phyloP scores from a whole-genome alignment of 1,140 invertebrate species.

The Saccostrea cuccullata region DNA sequence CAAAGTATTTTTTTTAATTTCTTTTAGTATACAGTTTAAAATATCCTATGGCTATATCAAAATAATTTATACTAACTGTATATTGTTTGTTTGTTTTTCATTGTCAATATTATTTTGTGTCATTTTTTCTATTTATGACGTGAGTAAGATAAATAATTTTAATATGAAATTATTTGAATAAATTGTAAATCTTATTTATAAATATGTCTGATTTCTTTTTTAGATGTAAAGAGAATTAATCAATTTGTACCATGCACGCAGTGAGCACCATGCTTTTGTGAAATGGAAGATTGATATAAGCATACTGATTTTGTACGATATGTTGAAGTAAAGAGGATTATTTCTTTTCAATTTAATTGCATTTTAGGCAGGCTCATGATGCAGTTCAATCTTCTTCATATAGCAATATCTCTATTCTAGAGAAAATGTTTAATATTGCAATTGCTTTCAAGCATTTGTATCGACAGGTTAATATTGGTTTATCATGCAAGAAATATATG shows the following conservation, averaged over 20 bases:
- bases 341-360: too few relatives aligned
- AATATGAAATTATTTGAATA: not conserved
- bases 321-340: not conserved
- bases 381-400: too few relatives aligned
- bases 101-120: not conserved
- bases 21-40: not conserved
- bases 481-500: too few relatives aligned
- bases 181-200: not conserved
- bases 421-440: too few relatives aligned
- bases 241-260: constrained; percentile 2
- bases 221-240: constrained; percentile 30
- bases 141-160: not conserved
- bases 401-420: too few relatives aligned
- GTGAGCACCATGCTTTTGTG: constrained; percentile 9
- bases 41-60: not conserved
- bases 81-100: not conserved
- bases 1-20: too few relatives aligned
- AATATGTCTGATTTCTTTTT: constrained; percentile 11
- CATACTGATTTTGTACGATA: not conserved
- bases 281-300: not conserved
- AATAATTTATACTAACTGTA: not conserved
- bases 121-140: not conserved
- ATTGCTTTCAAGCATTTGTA: too few relatives aligned
- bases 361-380: too few relatives aligned
- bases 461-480: too few relatives aligned